These are phyloP conservation scores for Empidonax alnorum DNA, from an alignment of 2,113 vertebrate species.

Conservation along the genomic window DNA sequence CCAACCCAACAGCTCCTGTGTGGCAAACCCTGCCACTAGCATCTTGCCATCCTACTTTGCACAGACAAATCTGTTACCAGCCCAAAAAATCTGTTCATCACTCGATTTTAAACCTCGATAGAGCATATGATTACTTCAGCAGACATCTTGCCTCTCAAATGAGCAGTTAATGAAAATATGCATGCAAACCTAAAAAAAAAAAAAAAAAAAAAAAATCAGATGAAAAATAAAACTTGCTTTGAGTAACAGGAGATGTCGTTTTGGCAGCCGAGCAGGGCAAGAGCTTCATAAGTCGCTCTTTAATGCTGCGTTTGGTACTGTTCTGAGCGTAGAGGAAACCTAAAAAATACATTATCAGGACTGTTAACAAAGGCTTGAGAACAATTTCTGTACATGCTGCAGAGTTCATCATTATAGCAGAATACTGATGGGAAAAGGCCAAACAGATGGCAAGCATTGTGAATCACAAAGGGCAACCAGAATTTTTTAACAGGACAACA, in stretches of 20 bases:
- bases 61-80: not conserved
- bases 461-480: slow-evolving; percentile 2
- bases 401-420: not conserved
- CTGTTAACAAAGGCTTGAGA: slow-evolving; percentile 63
- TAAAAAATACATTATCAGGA: slow-evolving; percentile 85
- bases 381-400: slow-evolving; percentile 34
- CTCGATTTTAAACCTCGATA: not conserved
- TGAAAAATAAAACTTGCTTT: slow-evolving; percentile 90
- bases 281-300: slow-evolving; percentile 92
- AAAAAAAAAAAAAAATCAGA: slow-evolving; percentile 8
- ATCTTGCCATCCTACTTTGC: not conserved
- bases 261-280: slow-evolving; percentile 88
- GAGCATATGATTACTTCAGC: not conserved
- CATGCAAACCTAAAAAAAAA: slow-evolving; percentile 65
- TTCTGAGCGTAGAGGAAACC: slow-evolving; percentile 88
- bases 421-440: not conserved
- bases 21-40: not conserved
- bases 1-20: not conserved
- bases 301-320: slow-evolving; percentile 86
- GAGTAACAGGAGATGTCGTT: slow-evolving; percentile 85
- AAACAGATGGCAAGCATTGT: slow-evolving; percentile 3
- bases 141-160: not conserved
- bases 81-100: not conserved
- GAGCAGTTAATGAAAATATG: not conserved
- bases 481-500: slow-evolving; percentile 42